Conservation (phyloP, 2,888 invertebrate genomes). For the Cataglyphis albicans region DNA sequence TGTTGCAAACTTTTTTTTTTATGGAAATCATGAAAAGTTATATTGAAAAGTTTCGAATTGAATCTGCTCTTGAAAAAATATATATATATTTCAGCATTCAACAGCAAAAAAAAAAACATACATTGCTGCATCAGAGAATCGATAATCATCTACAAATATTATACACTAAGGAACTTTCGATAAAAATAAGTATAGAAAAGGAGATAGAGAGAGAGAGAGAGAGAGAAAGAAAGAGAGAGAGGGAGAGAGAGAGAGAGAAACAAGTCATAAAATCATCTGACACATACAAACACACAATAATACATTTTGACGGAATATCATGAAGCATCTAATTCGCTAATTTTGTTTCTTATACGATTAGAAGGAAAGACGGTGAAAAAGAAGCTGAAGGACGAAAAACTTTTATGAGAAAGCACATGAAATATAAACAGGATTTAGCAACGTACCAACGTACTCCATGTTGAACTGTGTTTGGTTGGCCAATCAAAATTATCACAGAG, state of each 20-base stretch:
- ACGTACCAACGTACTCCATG: constrained; percentile 83
- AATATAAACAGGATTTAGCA: constrained; percentile 71
- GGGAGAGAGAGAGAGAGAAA: background rate
- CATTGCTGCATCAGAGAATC: background rate
- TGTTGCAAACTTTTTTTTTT: background rate
- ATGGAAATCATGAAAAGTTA: background rate
- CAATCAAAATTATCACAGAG: constrained; percentile 73
- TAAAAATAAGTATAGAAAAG: background rate
- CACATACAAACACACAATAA: constrained; percentile 66
- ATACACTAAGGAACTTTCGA: background rate
- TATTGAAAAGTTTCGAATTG: background rate
- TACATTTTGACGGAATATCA: background rate
- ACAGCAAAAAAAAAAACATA: background rate
- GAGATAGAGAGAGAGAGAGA: too few relatives aligned
- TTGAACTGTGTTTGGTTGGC: constrained; percentile 75
- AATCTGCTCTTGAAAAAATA: background rate
- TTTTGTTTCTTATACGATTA: background rate
- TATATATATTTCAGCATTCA: background rate
- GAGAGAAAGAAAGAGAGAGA: too few relatives aligned
- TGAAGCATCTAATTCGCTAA: background rate
- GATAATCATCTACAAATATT: background rate
- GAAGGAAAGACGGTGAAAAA: background rate
- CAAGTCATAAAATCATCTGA: constrained; percentile 71
- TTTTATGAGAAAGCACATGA: constrained; percentile 55
- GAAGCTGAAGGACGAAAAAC: constrained; percentile 20